These are phyloP conservation scores for Muscicapa striata DNA, from an alignment of 2,797 vertebrate species.

Conservation along the genomic window DNA sequence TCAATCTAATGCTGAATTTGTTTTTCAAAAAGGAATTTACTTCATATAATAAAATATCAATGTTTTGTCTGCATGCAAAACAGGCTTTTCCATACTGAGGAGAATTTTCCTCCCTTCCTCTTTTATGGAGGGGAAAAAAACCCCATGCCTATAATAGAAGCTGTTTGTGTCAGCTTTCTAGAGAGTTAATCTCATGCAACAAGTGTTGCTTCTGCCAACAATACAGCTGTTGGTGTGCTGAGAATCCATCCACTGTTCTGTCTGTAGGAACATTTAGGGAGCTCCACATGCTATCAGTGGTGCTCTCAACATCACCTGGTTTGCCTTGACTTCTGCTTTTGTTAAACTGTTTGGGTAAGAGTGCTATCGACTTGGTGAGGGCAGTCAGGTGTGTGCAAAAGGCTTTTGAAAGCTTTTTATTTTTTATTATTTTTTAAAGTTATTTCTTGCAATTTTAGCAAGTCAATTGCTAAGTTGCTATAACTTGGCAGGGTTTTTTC, in stretches of 20 bases:
- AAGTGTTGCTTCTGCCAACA: not conserved
- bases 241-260: not conserved
- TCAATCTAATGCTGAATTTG: not conserved
- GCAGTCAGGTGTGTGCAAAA: not conserved
- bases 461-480: not conserved
- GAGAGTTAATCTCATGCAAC: not conserved
- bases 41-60: not conserved
- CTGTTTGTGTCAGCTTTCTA: not conserved
- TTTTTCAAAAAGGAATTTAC: not conserved
- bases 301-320: not conserved
- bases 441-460: not conserved
- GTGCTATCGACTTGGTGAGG: accelerated
- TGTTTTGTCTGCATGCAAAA: not conserved
- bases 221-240: not conserved
- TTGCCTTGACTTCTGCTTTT: not conserved
- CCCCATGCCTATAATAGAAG: accelerated
- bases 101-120: not conserved
- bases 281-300: not conserved
- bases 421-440: not conserved
- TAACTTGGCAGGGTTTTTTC: not conserved
- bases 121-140: not conserved
- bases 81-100: not conserved
- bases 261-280: not conserved
- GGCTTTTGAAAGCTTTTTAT: not conserved
- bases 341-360: not conserved